phyloP scores from a whole-genome alignment of 2,888 invertebrate genomes.

The Drosophila suboccidentalis region DNA sequence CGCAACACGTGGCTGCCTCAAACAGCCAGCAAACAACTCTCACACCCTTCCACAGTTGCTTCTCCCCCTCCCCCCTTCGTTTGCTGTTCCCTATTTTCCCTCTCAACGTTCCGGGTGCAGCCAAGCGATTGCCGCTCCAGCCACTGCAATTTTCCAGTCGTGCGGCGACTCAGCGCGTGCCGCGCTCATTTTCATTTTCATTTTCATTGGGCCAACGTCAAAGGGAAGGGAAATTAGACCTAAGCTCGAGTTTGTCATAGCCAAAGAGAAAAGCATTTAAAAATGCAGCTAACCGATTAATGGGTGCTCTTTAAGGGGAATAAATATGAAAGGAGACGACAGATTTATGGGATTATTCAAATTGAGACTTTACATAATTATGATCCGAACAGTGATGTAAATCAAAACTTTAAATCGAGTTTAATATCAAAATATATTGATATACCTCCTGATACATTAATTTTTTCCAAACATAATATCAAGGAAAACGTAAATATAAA shows the following conservation, averaged over 20 bases:
- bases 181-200: slow-evolving; percentile 77
- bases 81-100: slow-evolving; percentile 21
- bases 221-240: slow-evolving; percentile 38
- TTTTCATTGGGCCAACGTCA: slow-evolving; percentile 46
- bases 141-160: slow-evolving; percentile 78
- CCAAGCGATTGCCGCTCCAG: slow-evolving; percentile 52
- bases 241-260: slow-evolving; percentile 30
- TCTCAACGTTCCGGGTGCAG: slow-evolving; percentile 47
- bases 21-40: slow-evolving; percentile 30
- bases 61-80: slow-evolving; percentile 2
- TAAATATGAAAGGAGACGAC: not conserved
- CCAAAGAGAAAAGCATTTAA: slow-evolving; percentile 4
- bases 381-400: too few relatives aligned
- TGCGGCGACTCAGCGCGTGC: slow-evolving; percentile 77
- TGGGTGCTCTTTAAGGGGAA: slow-evolving; percentile 19
- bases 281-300: slow-evolving; percentile 3
- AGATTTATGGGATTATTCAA: slow-evolving; percentile 11
- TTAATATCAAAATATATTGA: too few relatives aligned
- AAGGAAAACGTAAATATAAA: too few relatives aligned
- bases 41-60: slow-evolving; percentile 27
- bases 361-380: not conserved
- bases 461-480: too few relatives aligned
- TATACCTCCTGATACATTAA: too few relatives aligned
- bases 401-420: too few relatives aligned
- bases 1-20: slow-evolving; percentile 82